Evolutionary conservation across 1,140 invertebrate species (phyloP), one percentile per base, ranked within the genome.

Genomic region (Chymomyza costata): DNA sequence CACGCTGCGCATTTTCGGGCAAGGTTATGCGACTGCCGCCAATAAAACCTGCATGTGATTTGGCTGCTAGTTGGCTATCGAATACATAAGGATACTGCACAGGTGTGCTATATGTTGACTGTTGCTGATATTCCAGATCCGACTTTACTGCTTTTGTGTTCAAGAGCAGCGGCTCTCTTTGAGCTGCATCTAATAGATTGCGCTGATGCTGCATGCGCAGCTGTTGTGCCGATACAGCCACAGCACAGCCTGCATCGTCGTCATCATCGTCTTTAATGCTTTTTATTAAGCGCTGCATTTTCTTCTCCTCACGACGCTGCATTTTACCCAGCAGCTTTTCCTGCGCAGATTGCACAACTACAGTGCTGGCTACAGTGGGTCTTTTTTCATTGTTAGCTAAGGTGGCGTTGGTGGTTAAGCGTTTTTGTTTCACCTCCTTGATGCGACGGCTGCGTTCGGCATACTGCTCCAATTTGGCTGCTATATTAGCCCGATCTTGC

Each of bases 221-320:
- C 21, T 86, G 78, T 7, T 81, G 48, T 1, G 86, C 68, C 7
- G 86, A 81, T 0, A 85, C 40, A 6, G 86, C 74, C 5, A 61
- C 87, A 60, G 63, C 88, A 78, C 61, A 86, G 83, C 61, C 88
- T 74, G 14, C 87, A n/a, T 88, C 87, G 7, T 90, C 89, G 2
- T 87, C 83, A 14, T 86, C 86, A n/a, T 71, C 63, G 16, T 81
- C 84, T 54, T 87, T 90, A 19, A 87, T 87, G 39, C 86, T 87
- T 43, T 84, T 88, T 48, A 89, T 88, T 0, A 89, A 88, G 54
- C 90, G 92, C n/a, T 89, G 86, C 2, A 90, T 71, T 65, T 92
- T 93, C 80, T 96, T 97, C 80, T 97, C 95, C 80, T 97, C 94
- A 83, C 96, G 97, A 8, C 94, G 89, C 6, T 94, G 89, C 85